Base-by-base conservation (phyloP, 1,140 invertebrate genomes). In the Hycleus cichorii region DNA sequence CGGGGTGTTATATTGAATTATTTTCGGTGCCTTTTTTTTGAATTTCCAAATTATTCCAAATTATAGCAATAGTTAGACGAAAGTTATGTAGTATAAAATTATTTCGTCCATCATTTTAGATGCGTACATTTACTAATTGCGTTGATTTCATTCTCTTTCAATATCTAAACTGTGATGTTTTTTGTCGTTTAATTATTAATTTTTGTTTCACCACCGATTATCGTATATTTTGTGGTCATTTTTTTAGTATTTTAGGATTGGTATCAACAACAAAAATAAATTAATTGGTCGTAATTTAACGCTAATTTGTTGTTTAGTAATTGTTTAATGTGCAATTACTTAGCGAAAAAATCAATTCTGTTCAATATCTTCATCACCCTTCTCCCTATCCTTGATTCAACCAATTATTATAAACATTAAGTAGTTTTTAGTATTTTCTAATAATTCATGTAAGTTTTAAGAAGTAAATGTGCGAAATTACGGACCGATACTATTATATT, bases 311-410 rank as follows among this genome's bases (percentile, higher is more conserved):
- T 43, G 51, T 56, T 18, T 48, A 60, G 59, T 59, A 59, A 57
- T 61, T 61, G 59, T 61, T 61, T 55, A 39, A 54, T 51, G 58
- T 59, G 58, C 58, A 59, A 59, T 59, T 59, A 55, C 58, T 32
- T 32, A 32, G 32, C 3, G 3, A 44, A 53, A 45, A 25, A 27
- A 12, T 26, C 11, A 25, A 3, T 25, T 49, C 32, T 38, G 32
- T 12, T 38, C 8, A 38, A 18, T 44, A 11, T 44, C 4, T 11
- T 11, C n/a, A 42, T 42, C n/a, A 9, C 39, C 8, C 39, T 8
- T 44, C 43, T 44, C 43, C 32, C 32, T 32, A 3, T 32, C 32
- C 32, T 32, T 32, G 7, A 32, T 5, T 7, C 32, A 32, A 32
- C 7, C 32, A 7, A 32, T 32, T 32, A 32, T 32, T 32, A 32